Evolutionary conservation across 2,797 vertebrate genomes (phyloP).

Genomic region (Megaceryle alcyon): DNA sequence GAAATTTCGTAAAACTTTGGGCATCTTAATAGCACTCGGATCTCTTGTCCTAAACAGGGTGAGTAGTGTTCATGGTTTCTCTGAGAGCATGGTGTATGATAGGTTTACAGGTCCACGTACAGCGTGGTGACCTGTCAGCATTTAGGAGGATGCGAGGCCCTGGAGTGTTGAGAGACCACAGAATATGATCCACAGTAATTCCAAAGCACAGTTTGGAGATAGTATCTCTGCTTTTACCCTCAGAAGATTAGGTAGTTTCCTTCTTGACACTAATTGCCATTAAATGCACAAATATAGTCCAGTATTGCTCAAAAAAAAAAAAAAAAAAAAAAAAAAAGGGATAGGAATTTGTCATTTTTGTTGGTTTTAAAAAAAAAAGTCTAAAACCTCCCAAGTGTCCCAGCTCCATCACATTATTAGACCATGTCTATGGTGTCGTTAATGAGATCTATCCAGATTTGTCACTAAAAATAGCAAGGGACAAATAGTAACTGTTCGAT

Average conservation of each 20-base stretch:
- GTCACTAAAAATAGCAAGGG: constrained; percentile 56
- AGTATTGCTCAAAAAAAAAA: background rate
- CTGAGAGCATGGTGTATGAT: background rate
- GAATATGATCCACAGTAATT: background rate
- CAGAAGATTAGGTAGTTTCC: background rate
- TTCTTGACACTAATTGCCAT: background rate
- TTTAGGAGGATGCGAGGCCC: background rate
- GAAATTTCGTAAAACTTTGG: background rate
- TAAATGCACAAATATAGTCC: background rate
- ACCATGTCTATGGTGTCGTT: background rate
- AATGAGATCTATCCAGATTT: constrained; percentile 61
- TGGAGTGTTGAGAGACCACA: background rate
- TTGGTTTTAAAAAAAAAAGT: background rate
- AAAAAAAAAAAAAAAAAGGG: background rate
- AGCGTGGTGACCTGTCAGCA: accelerated
- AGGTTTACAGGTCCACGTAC: background rate
- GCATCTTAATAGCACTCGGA: background rate
- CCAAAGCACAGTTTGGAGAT: background rate
- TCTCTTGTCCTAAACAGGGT: background rate
- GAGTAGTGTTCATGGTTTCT: background rate
- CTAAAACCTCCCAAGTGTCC: constrained; percentile 13
- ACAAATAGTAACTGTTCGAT: background rate
- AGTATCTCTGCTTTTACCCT: background rate
- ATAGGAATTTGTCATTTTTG: background rate
- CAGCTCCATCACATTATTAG: constrained; percentile 57